Percentiles rank a stretch among this genome's conserved stretches.
phyloP scores from a whole-genome alignment of 2,888 invertebrate species.

The Campoplex nolae region DNA sequence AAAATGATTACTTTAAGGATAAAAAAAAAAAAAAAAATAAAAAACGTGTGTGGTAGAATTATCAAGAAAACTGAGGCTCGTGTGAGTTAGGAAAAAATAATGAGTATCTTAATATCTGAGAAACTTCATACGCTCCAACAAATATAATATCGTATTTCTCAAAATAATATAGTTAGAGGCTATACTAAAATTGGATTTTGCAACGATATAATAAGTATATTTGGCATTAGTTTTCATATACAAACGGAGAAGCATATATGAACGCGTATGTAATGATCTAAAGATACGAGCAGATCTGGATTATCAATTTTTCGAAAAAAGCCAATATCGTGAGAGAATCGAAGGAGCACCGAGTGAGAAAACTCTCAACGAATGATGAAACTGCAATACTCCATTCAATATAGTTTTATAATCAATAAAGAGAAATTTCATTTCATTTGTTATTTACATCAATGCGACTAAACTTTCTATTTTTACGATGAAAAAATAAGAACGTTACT shows the following conservation, averaged over 20 bases:
- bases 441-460: background rate
- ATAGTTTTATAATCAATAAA: background rate
- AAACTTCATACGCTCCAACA: constrained; percentile 56
- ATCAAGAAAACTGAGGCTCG: background rate
- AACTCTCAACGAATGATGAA: no score
- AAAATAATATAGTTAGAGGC: constrained; percentile 74
- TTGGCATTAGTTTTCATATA: constrained; percentile 16
- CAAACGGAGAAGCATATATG: background rate
- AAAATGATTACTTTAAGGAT: background rate
- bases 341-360: background rate
- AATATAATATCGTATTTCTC: constrained; percentile 72
- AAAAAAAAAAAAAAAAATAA: background rate
- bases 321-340: background rate
- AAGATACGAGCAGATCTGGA: background rate
- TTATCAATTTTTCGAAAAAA: background rate
- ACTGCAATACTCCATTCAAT: no score
- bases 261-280: background rate
- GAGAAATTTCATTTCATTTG: background rate
- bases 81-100: background rate
- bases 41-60: background rate
- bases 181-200: constrained; percentile 41
- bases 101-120: constrained; percentile 1
- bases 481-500: background rate
- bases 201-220: constrained; percentile 36
- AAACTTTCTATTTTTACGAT: background rate